Conservation (phyloP, 2,888 invertebrate species). For the Pristionchus mayeri region DNA sequence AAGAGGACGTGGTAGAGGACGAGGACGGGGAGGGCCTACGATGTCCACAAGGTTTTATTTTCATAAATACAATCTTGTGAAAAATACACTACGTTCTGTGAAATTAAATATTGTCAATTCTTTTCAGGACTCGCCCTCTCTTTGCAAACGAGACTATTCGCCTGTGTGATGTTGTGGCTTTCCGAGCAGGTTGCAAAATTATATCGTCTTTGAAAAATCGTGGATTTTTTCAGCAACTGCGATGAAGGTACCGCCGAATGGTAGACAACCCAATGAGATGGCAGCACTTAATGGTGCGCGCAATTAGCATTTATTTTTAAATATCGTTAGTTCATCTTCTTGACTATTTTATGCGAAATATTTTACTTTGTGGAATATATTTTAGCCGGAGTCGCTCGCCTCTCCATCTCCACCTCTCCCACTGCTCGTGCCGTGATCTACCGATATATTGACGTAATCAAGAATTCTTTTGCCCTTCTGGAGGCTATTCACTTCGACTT, state of each 20-base stretch:
- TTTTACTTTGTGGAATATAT: too few species aligned
- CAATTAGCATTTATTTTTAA: not conserved
- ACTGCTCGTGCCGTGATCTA: constrained; percentile 20
- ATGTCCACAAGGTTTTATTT: too few species aligned
- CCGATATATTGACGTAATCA: constrained; percentile 18
- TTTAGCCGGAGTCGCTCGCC: not conserved
- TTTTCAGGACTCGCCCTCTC: not conserved
- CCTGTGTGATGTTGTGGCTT: constrained; percentile 4
- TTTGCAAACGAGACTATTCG: constrained; percentile 19
- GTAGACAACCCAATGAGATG: not conserved
- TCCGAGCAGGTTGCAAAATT: not conserved
- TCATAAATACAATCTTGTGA: too few species aligned
- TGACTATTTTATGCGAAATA: too few species aligned
- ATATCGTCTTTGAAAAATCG: not conserved
- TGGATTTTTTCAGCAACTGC: not conserved
- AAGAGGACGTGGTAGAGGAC: too few species aligned
- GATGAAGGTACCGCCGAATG: not conserved
- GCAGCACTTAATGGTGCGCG: not conserved
- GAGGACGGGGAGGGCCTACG: too few species aligned
- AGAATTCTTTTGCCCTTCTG: not conserved
- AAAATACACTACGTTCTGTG: too few species aligned
- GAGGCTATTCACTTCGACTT: constrained; percentile 30
- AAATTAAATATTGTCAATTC: not conserved
- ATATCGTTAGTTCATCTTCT: not conserved
- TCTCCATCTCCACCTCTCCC: not conserved